phyloP scores from a whole-genome alignment of 2,888 invertebrate genomes.

The Marasmarcha lunaedactyla region DNA sequence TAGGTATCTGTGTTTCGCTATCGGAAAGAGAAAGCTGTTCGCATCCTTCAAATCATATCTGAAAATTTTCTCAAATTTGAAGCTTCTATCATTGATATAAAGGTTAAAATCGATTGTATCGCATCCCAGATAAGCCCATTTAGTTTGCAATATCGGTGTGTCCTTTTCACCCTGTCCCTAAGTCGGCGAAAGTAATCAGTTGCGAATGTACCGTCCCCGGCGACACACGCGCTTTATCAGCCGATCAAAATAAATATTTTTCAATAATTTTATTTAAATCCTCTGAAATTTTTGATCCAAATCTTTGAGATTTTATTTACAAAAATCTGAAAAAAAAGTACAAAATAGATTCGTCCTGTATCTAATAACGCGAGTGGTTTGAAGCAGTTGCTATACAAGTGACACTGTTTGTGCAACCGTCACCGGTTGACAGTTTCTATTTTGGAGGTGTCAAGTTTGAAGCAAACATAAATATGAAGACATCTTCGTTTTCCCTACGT shows the following conservation, averaged over 20 bases:
- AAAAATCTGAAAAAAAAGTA: conserved; percentile 1
- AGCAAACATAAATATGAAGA: conserved; percentile 75
- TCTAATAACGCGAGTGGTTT: background rate
- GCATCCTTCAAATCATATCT: conserved; percentile 48
- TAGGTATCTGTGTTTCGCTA: conserved; percentile 50
- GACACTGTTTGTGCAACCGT: background rate
- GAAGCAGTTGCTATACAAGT: background rate
- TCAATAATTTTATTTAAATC: conserved; percentile 21
- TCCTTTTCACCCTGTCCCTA: conserved; percentile 62
- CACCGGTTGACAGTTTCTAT: background rate
- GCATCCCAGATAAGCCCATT: conserved; percentile 24
- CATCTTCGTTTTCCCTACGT: conserved; percentile 80
- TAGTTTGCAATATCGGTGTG: conserved; percentile 24
- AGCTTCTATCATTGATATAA: conserved; percentile 7
- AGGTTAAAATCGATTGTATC: conserved; percentile 17
- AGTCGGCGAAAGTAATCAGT: conserved; percentile 48
- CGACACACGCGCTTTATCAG: conserved; percentile 35
- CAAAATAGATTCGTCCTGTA: background rate
- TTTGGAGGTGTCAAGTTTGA: background rate
- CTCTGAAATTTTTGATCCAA: conserved; percentile 15
- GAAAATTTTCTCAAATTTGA: conserved; percentile 15
- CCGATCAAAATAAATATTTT: conserved; percentile 16
- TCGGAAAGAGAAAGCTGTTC: conserved; percentile 42
- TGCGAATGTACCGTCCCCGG: conserved; percentile 58
- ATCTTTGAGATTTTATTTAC: conserved; percentile 22